Base-by-base conservation (phyloP, 2,113 vertebrate genomes). In the Mirza zaza region DNA sequence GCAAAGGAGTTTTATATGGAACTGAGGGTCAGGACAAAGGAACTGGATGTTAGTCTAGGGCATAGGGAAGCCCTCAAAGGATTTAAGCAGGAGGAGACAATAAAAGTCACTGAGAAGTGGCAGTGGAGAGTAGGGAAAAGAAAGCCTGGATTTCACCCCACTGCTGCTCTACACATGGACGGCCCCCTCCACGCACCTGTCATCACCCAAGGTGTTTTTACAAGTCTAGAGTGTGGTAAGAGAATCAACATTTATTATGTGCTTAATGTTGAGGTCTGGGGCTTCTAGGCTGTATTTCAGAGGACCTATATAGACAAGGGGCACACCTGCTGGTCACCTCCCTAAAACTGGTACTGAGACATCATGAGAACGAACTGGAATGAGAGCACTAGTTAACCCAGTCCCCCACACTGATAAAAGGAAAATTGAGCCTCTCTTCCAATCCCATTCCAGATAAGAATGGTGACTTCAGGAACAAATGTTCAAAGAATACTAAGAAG, bases 131-230 rank as follows among this genome's bases (percentile, higher is more conserved):
- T 13, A 11, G 9, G 23, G 34, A 15, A 42, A n/a, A n/a, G 29
- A 76, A 17, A 52, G 65, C 25, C 29, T 9, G 11, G 42, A 81
- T 27, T 12, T 34, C 11, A 70, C 48, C 48, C 48, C 11, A 9
- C 36, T 7, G 9, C 88, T 63, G 70, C 21, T 82, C 68, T 25
- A 29, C 11, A 7, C 50, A 48, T 8, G 36, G 65, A 65, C 27
- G 27, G 3, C 7, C 18, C 61, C 6, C 34, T 21, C 36, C 65
- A 32, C 0, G 10, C 3, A 48, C 45, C 61, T 9, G 9, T 0
- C 29, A 39, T 52, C 61, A 73, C 8, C 59, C 39, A 67, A 34
- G 48, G n/a, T 13, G 0, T 80, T 63, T 55, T 75, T 36, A 32
- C 7, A 65, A 14, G 63, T 73, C n/a, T 65, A 29, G 36, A 42